phyloP scores from a whole-genome alignment of 2,888 invertebrate genomes.

The Chydorus sphaericus region DNA sequence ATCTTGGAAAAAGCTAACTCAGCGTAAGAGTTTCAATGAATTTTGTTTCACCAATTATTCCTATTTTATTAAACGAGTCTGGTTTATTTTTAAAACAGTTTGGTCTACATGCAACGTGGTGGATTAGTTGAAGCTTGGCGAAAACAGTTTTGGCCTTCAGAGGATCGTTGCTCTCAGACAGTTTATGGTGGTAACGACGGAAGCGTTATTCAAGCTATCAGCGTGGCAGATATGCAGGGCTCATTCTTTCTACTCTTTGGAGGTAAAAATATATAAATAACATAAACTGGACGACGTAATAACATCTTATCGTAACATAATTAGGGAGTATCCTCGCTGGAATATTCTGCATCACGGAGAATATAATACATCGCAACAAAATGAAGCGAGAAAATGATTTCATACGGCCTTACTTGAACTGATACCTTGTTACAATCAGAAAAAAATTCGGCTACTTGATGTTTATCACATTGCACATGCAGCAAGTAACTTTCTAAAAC shows the following conservation, averaged over 20 bases:
- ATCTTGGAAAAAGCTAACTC: constrained; percentile 59
- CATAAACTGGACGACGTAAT: not conserved
- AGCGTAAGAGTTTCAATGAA: constrained; percentile 43
- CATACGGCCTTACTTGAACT: constrained; percentile 12
- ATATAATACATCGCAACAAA: not conserved
- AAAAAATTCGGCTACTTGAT: not conserved
- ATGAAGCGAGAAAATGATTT: constrained; percentile 8
- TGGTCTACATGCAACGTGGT: constrained; percentile 64
- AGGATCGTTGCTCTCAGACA: constrained; percentile 50
- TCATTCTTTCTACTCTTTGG: constrained; percentile 75
- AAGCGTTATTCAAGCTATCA: constrained; percentile 73
- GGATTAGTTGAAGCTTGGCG: constrained; percentile 76
- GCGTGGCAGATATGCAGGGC: constrained; percentile 81
- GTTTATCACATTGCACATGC: not conserved
- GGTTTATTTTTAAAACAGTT: constrained; percentile 34
- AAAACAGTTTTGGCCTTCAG: constrained; percentile 54
- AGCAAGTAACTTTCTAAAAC: too few species aligned
- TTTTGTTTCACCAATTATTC: not conserved
- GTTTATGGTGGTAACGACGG: constrained; percentile 27
- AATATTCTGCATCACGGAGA: constrained; percentile 7
- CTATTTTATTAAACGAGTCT: not conserved
- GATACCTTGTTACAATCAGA: too few species aligned
- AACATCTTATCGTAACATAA: not conserved
- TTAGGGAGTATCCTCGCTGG: not conserved
- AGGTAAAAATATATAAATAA: too few species aligned